Base-by-base conservation (phyloP, 2,797 vertebrate species). In the Argentina silus region DNA sequence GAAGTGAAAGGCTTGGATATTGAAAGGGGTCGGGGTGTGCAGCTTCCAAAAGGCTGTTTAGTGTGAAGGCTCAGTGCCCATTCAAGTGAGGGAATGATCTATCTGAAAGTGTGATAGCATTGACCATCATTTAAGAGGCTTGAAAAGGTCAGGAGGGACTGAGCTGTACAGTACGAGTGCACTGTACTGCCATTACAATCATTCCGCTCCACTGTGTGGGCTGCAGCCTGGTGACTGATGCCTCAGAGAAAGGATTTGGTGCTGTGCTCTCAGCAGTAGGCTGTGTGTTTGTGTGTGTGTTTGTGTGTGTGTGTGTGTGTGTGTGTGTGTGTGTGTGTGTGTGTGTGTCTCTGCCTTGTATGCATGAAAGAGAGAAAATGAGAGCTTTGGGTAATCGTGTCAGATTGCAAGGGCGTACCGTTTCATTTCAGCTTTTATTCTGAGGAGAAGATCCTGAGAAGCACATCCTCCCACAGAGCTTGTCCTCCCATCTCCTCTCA, bases 1-100 rank as follows among this genome's bases (percentile, higher is more conserved):
- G 83, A 81, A 65, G 72, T 72, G 72, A 81, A 86, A 82, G 72
- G 79, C 85, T 72, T 76, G 79, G 81, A 78, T 75, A 57, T 72
- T 67, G 81, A 86, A 72, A 75, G 0, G 9, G 62, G 78, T 84
- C 3, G 14, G 11, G 2, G 56, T 36, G 45, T 12, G 4, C 59
- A 14, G 21, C 8, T 11, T 11, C 14, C 19, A 11, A 12, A 61
- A 42, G 59, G 6, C 74, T 23, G 42, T 15, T 64, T 67, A 51
- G 43, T 15, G 70, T 21, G 43, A 64, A 72, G 75, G 78, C 72
- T 81, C 64, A 0, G 83, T 85, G 83, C 81, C 85, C 74, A 78
- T 9, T 81, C 86, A 74, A 88, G 85, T 83, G 79, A 88, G 72
- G 78, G 71, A 78, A 80, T 84, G 80, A 89, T 88, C 85, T 86